Percentiles rank a stretch among this genome's conserved stretches.
Conservation (phyloP, 2,888 invertebrate species). For the Meta bourneti region DNA sequence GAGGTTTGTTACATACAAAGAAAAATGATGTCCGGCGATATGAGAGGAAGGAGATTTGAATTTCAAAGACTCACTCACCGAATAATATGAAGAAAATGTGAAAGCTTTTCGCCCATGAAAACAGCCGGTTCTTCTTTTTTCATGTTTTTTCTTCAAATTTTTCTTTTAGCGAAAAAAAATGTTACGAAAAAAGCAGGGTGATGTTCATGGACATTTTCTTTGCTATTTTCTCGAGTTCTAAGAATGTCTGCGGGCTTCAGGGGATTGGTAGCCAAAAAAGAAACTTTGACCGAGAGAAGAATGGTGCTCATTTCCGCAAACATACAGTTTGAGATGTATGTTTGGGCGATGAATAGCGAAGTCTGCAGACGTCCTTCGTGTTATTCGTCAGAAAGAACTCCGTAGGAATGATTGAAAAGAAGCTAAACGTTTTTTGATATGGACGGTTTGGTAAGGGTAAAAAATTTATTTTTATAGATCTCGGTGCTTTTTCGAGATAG, state of each 20-base stretch:
- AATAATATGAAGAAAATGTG: slow-evolving; percentile 32
- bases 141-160: background rate
- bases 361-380: too few species aligned
- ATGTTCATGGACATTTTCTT: background rate
- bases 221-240: background rate
- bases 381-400: too few species aligned
- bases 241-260: background rate
- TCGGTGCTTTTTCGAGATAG: too few species aligned
- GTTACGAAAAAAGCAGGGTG: background rate
- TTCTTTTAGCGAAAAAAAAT: background rate
- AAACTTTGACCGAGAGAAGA: too few species aligned
- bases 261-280: too few species aligned
- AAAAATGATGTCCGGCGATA: slow-evolving; percentile 32
- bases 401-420: too few species aligned
- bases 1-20: slow-evolving; percentile 10
- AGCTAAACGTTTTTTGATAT: too few species aligned
- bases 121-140: background rate
- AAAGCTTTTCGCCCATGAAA: slow-evolving; percentile 21
- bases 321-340: too few species aligned
- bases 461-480: too few species aligned
- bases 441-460: too few species aligned
- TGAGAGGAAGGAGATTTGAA: slow-evolving; percentile 38
- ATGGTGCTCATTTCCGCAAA: too few species aligned
- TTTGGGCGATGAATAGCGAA: too few species aligned
- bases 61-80: slow-evolving; percentile 42